Conservation (phyloP, 2,113 vertebrate species). For the Hippocampus barbouri region DNA sequence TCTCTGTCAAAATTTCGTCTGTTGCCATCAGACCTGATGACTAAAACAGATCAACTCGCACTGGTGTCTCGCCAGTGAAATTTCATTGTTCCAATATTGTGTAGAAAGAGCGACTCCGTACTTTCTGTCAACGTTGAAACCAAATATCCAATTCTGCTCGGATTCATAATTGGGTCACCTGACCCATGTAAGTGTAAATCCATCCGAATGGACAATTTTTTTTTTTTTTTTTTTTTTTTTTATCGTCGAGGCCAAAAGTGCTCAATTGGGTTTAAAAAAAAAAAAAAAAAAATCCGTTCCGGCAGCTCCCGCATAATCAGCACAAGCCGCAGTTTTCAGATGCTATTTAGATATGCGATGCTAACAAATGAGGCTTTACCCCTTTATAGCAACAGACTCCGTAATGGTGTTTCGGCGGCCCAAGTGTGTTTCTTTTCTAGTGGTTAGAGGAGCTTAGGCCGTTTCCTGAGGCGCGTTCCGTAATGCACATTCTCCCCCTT, state of each 20-base stretch:
- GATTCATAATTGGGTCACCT: neutral
- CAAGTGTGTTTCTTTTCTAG: slow-evolving; percentile 43
- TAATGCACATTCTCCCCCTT: slow-evolving; percentile 46
- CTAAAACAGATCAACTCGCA: slow-evolving; percentile 47
- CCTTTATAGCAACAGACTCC: slow-evolving; percentile 49
- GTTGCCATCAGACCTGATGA: slow-evolving; percentile 41
- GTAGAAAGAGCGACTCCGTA: slow-evolving; percentile 5
- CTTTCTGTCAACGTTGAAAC: neutral
- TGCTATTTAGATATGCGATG: slow-evolving; percentile 71
- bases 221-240: neutral
- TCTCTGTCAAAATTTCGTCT: slow-evolving; percentile 48
- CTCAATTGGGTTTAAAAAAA: neutral
- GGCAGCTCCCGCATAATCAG: slow-evolving; percentile 49
- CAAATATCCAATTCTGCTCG: neutral
- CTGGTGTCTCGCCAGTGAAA: slow-evolving; percentile 12
- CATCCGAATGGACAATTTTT: neutral
- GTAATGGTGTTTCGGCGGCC: slow-evolving; percentile 60
- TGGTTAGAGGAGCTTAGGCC: slow-evolving; percentile 53
- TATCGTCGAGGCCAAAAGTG: slow-evolving; percentile 8
- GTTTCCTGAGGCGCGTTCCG: slow-evolving; percentile 56
- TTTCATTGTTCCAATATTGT: slow-evolving; percentile 12
- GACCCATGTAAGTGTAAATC: neutral
- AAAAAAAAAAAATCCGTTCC: neutral
- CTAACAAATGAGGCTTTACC: slow-evolving; percentile 61
- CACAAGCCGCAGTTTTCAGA: slow-evolving; percentile 67